phyloP scores from a whole-genome alignment of 2,113 vertebrate species.

The Cochlearius cochlearius region DNA sequence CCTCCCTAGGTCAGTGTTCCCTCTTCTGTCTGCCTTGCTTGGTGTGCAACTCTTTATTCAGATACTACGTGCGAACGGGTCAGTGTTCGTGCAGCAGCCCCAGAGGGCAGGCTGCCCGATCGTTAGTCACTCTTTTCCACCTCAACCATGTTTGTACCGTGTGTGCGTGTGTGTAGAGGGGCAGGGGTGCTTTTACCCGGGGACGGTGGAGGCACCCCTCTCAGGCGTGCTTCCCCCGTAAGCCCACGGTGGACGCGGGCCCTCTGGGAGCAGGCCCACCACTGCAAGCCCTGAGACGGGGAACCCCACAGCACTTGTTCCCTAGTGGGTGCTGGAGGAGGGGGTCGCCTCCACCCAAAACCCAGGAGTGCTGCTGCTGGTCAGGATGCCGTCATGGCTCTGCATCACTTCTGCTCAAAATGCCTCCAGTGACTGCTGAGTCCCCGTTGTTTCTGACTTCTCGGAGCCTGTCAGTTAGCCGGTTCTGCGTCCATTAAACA shows the following conservation, averaged over 20 bases:
- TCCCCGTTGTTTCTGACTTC: background rate
- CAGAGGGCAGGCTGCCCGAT: background rate
- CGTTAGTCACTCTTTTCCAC: background rate
- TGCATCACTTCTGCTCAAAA: background rate
- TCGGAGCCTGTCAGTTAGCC: background rate
- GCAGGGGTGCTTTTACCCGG: background rate
- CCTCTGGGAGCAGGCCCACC: background rate
- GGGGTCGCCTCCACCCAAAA: rapidly evolving
- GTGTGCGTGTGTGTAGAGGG: background rate
- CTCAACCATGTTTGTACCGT: background rate
- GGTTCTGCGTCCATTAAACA: background rate
- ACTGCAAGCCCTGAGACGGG: background rate
- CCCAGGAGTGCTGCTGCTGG: rapidly evolving
- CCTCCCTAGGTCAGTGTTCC: background rate
- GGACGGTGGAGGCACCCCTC: background rate
- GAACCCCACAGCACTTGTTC: background rate
- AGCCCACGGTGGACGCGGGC: rapidly evolving
- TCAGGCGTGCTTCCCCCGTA: rapidly evolving
- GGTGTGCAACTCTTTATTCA: background rate
- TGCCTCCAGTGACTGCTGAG: background rate
- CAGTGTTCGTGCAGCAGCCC: background rate
- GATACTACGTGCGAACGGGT: background rate
- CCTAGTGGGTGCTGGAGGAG: background rate
- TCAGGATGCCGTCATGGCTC: background rate
- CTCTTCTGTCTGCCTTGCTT: background rate